phyloP scores from a whole-genome alignment of 2,888 invertebrate species.

The Torymus auratus region DNA sequence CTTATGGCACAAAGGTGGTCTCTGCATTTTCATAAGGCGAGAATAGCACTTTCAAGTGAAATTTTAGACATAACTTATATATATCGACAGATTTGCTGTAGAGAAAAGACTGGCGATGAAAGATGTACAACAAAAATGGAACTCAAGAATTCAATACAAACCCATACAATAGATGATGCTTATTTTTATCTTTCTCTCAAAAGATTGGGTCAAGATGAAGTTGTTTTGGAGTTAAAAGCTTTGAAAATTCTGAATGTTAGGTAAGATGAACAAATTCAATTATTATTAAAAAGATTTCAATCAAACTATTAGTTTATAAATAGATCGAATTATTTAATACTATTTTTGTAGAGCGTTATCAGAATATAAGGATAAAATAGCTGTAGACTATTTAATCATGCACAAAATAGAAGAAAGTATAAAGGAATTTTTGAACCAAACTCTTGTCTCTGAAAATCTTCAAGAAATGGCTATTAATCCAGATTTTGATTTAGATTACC shows the following conservation, averaged over 20 bases:
- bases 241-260: not conserved
- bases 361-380: not conserved
- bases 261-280: not conserved
- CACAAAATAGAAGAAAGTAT: not conserved
- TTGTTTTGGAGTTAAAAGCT: not conserved
- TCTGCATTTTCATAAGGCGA: too few species aligned
- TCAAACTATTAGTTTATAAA: too few species aligned
- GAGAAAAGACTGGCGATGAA: not conserved
- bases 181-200: constrained; percentile 8
- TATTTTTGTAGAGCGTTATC: not conserved
- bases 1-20: too few species aligned
- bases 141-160: not conserved
- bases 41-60: too few species aligned
- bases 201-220: not conserved
- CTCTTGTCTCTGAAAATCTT: not conserved
- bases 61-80: too few species aligned
- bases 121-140: not conserved
- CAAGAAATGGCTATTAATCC: constrained; percentile 9
- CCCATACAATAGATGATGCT: not conserved
- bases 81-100: not conserved
- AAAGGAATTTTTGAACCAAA: not conserved
- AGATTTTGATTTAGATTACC: not conserved
- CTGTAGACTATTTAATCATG: not conserved
- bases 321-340: not conserved
- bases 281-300: not conserved